A percentile compares a stretch with the other conserved stretches of the same genome.
Conservation (phyloP, 1,140 invertebrate genomes). For the Halesus radiatus region DNA sequence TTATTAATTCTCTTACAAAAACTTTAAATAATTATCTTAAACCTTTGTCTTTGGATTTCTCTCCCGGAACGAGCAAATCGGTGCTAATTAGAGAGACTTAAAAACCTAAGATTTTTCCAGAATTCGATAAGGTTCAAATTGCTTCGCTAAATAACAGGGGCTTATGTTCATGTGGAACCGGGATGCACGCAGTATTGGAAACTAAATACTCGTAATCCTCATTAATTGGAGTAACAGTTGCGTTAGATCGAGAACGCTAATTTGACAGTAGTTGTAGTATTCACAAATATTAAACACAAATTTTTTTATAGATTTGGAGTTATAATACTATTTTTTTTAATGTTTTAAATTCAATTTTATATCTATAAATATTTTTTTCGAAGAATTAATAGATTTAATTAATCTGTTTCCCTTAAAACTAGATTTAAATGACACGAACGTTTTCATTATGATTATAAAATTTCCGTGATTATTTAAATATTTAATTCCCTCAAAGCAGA, state of each 20-base stretch:
- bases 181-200: neutral
- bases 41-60: no score
- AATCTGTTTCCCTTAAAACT: no score
- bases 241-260: neutral
- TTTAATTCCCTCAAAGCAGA: constrained; percentile 6
- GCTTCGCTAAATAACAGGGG: neutral
- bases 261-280: neutral
- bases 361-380: no score
- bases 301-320: no score
- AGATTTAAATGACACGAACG: no score
- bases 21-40: no score
- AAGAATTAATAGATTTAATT: neutral
- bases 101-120: neutral
- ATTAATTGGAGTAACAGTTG: neutral
- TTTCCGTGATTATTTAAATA: neutral
- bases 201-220: neutral
- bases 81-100: constrained; percentile 2
- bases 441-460: no score
- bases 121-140: neutral
- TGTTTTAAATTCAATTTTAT: no score
- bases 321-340: no score
- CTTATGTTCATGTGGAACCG: neutral
- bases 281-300: no score
- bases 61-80: neutral
- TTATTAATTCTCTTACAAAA: no score